Conservation (phyloP, 2,888 invertebrate genomes). For the Drosophila monieri region DNA sequence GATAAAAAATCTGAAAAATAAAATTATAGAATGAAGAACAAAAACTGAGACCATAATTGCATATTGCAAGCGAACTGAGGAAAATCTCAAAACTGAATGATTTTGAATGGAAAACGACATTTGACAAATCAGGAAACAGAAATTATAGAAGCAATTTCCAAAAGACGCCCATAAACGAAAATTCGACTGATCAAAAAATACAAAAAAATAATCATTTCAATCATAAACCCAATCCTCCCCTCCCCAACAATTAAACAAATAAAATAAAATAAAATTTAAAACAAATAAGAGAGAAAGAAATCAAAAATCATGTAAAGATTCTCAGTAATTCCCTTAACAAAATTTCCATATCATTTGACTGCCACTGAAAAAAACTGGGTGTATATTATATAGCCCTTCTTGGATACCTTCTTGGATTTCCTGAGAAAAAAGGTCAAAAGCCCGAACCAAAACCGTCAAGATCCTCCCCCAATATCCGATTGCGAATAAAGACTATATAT, state of each 20-base stretch:
- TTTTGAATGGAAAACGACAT: conserved; percentile 2
- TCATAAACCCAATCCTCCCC: not conserved
- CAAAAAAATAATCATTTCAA: not conserved
- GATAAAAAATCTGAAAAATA: not conserved
- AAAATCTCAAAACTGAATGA: conserved; percentile 5
- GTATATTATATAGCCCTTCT: not conserved
- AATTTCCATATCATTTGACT: conserved; percentile 18
- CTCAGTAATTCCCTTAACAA: not conserved
- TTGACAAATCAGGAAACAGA: conserved; percentile 3
- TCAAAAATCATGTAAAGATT: not conserved
- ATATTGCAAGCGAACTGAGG: conserved; percentile 8
- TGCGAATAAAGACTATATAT: conserved; percentile 6
- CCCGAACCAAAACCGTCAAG: not conserved
- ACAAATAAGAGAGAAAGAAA: not conserved
- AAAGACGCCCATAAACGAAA: not conserved
- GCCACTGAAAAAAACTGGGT: conserved; percentile 10
- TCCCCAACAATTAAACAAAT: not conserved
- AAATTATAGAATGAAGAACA: not conserved
- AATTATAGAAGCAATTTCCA: conserved; percentile 4
- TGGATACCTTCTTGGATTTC: not conserved
- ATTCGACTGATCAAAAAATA: conserved; percentile 2
- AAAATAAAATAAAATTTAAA: not conserved
- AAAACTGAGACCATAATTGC: conserved; percentile 5
- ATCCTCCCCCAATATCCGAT: not conserved
- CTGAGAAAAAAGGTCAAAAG: not conserved